Percentiles rank a stretch among this genome's conserved stretches.
Conservation (phyloP, 2,888 invertebrate genomes). For the Caenorhabditis sp. region DNA sequence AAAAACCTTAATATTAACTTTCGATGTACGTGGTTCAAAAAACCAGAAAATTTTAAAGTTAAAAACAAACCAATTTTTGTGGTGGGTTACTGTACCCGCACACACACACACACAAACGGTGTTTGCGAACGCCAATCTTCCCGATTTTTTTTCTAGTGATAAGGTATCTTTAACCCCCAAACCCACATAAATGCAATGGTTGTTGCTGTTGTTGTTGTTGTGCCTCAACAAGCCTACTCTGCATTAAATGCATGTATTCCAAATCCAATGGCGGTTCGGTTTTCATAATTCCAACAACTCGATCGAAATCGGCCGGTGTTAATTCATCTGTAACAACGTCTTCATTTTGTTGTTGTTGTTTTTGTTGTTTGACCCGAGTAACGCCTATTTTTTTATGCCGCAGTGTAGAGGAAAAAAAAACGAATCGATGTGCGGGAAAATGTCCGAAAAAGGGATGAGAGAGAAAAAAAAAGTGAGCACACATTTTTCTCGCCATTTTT, state of each 20-base stretch:
- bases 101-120: too few relatives aligned
- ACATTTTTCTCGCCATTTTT: background rate
- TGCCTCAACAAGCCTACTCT: background rate
- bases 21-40: too few relatives aligned
- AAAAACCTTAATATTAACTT: too few relatives aligned
- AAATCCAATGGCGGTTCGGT: background rate
- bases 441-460: background rate
- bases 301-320: constrained; percentile 4
- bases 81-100: too few relatives aligned
- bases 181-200: background rate
- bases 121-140: too few relatives aligned
- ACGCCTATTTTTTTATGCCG: background rate
- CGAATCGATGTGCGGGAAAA: background rate
- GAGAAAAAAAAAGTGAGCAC: background rate
- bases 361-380: too few relatives aligned
- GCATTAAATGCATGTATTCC: constrained; percentile 5
- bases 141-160: too few relatives aligned
- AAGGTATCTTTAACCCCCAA: background rate
- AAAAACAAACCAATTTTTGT: too few relatives aligned
- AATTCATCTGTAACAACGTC: background rate
- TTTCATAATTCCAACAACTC: background rate
- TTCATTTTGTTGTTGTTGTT: background rate
- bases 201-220: background rate
- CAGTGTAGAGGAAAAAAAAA: background rate
- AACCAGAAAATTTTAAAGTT: too few relatives aligned